A percentile compares a stretch with the other conserved stretches of the same genome.
phyloP scores from a whole-genome alignment of 2,888 invertebrate genomes.

The Troides aeacus region DNA sequence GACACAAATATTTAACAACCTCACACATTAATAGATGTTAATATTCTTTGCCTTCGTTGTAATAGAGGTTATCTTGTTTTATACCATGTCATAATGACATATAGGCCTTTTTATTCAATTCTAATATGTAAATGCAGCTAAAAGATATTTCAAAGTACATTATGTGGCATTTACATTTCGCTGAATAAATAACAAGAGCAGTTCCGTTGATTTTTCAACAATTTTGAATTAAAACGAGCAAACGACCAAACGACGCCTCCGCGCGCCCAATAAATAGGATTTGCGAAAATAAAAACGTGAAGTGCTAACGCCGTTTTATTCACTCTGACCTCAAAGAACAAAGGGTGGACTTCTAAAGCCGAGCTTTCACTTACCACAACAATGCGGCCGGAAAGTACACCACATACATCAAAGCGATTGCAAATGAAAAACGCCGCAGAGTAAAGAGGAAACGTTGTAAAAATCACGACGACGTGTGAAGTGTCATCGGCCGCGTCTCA shows the following conservation, averaged over 20 bases:
- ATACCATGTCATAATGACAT: too few relatives aligned
- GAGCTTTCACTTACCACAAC: conserved; percentile 41
- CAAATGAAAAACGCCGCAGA: conserved; percentile 65
- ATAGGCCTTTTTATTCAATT: too few relatives aligned
- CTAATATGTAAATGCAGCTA: too few relatives aligned
- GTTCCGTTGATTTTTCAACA: not conserved
- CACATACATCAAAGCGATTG: conserved; percentile 71
- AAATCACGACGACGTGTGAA: conserved; percentile 78
- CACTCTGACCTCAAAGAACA: conserved; percentile 26
- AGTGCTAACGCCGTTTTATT: conserved; percentile 26
- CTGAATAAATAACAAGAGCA: too few relatives aligned
- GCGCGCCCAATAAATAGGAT: conserved; percentile 14
- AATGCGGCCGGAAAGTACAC: conserved; percentile 42
- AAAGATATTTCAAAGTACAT: too few relatives aligned
- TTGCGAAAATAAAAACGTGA: conserved; percentile 20
- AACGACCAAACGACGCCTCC: not conserved
- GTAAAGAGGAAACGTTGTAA: conserved; percentile 73
- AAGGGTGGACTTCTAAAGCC: conserved; percentile 26
- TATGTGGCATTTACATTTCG: too few relatives aligned
- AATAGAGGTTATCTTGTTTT: too few relatives aligned
- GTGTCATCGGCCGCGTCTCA: conserved; percentile 71
- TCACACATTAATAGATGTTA: too few relatives aligned
- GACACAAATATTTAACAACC: too few relatives aligned
- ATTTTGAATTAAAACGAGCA: not conserved
- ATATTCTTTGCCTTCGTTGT: too few relatives aligned